Evolutionary conservation across 2,888 invertebrate genomes (phyloP).

Genomic region (Calliopum simillimum): DNA sequence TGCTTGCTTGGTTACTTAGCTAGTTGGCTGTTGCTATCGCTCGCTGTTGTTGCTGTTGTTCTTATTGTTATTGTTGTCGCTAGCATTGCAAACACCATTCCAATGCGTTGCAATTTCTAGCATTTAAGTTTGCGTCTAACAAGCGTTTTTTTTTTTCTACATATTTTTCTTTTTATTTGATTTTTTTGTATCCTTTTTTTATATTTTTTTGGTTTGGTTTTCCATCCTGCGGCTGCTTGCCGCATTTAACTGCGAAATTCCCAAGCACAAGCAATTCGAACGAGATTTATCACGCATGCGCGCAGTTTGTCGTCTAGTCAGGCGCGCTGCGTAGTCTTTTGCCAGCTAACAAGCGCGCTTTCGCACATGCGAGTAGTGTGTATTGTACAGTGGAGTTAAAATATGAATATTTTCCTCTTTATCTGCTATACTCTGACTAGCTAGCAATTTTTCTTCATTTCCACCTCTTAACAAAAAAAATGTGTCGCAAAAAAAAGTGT

Average conservation of each 20-base stretch:
- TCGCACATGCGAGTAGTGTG: too few relatives aligned
- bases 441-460: too few relatives aligned
- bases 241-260: too few relatives aligned
- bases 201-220: conserved; percentile 27
- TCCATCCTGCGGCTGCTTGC: conserved; percentile 12
- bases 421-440: too few relatives aligned
- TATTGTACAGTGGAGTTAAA: too few relatives aligned
- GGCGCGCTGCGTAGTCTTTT: too few relatives aligned
- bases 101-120: conserved; percentile 51
- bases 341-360: too few relatives aligned
- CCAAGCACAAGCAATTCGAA: conserved; percentile 43
- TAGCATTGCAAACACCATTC: conserved; percentile 53
- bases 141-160: conserved; percentile 46
- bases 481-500: too few relatives aligned
- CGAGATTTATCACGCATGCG: conserved; percentile 52
- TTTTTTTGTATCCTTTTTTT: conserved; percentile 35
- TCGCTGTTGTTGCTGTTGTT: conserved; percentile 24
- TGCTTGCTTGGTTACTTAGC: too few relatives aligned
- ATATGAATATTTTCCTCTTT: too few relatives aligned
- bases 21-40: conserved; percentile 5
- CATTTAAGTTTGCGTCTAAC: conserved; percentile 47
- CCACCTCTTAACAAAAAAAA: too few relatives aligned
- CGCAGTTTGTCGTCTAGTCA: too few relatives aligned
- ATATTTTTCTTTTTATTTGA: not conserved
- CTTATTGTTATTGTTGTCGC: conserved; percentile 43